These are phyloP conservation scores for Nipponia nippon DNA, from an alignment of 2,113 vertebrate genomes.

Conservation along the genomic window DNA sequence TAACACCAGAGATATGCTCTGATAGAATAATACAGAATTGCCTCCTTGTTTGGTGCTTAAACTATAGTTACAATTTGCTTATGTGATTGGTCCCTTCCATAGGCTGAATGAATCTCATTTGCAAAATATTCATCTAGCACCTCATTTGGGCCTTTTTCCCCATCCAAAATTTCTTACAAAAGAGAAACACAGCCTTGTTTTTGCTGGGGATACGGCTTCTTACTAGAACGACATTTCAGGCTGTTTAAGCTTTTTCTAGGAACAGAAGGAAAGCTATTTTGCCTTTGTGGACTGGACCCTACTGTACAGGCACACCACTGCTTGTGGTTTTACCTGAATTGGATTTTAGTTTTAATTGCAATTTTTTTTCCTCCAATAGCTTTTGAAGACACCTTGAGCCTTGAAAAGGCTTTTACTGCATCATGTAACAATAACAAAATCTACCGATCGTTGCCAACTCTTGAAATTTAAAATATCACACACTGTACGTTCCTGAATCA, in stretches of 20 bases:
- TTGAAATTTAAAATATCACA: neutral
- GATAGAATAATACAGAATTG: neutral
- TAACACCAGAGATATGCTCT: neutral
- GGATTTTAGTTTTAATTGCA: neutral
- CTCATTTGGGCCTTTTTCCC: constrained; percentile 20
- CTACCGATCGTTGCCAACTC: neutral
- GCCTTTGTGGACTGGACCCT: neutral
- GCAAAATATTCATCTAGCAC: constrained; percentile 36
- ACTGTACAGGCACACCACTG: neutral
- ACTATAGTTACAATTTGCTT: neutral
- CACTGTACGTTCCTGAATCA: neutral
- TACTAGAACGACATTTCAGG: neutral
- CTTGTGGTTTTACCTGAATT: neutral
- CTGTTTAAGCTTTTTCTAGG: neutral
- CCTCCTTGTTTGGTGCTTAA: neutral
- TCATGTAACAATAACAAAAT: neutral
- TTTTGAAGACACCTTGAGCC: neutral
- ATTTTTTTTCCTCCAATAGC: neutral
- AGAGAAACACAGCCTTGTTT: constrained; percentile 24
- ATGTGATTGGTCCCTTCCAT: neutral
- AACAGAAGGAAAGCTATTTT: neutral
- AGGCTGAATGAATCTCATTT: neutral
- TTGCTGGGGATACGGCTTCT: neutral
- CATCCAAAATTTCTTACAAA: neutral
- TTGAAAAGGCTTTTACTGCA: neutral